phyloP scores from a whole-genome alignment of 2,888 invertebrate species.

The Tenthredo livida region DNA sequence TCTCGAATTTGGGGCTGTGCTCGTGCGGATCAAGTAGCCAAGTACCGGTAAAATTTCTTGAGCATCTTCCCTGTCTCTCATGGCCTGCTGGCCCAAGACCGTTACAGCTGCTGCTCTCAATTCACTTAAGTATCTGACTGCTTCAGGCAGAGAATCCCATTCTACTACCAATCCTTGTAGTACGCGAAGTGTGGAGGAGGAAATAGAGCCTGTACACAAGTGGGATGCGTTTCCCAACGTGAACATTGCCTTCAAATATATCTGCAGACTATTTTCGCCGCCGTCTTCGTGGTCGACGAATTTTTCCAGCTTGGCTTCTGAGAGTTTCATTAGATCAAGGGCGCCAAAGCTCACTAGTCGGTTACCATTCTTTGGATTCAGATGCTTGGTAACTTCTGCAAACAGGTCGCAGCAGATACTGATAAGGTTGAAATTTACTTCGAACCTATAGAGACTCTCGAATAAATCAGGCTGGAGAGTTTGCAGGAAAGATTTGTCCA shows the following conservation, averaged over 20 bases:
- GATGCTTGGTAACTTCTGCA: slow-evolving; percentile 61
- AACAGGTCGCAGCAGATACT: slow-evolving; percentile 72
- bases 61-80: slow-evolving; percentile 84
- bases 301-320: slow-evolving; percentile 68
- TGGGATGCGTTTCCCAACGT: slow-evolving; percentile 73
- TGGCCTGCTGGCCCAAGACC: slow-evolving; percentile 82
- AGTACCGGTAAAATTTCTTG: slow-evolving; percentile 83
- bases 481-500: slow-evolving; percentile 64
- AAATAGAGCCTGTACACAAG: slow-evolving; percentile 67
- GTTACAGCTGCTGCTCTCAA: slow-evolving; percentile 78
- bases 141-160: slow-evolving; percentile 66
- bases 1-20: slow-evolving; percentile 76
- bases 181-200: slow-evolving; percentile 64
- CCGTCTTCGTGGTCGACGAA: slow-evolving; percentile 62
- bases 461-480: slow-evolving; percentile 65
- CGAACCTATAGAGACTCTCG: slow-evolving; percentile 61
- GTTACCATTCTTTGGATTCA: slow-evolving; percentile 58
- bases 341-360: slow-evolving; percentile 61
- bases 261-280: slow-evolving; percentile 56
- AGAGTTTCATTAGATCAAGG: slow-evolving; percentile 65
- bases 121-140: slow-evolving; percentile 60
- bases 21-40: slow-evolving; percentile 80
- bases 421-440: slow-evolving; percentile 62
- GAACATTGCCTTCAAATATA: slow-evolving; percentile 69
- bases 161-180: slow-evolving; percentile 71